Evolutionary conservation across 2,113 vertebrate species (phyloP).

Genomic region (Cyprinodon tularosa): DNA sequence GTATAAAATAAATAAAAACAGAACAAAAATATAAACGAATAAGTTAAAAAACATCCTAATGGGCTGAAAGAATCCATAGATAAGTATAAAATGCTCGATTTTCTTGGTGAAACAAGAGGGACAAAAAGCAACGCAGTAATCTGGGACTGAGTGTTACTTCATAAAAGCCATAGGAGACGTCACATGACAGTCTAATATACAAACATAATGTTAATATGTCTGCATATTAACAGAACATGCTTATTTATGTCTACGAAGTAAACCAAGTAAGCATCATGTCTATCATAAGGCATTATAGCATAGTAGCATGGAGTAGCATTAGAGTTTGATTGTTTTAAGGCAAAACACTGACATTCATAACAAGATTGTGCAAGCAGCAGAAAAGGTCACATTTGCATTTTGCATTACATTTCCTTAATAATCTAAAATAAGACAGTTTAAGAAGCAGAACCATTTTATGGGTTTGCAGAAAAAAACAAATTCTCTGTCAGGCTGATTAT

Average conservation of each 20-base stretch:
- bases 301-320: too few species aligned
- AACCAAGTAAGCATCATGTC: background rate
- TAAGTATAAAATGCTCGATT: conserved; percentile 12
- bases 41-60: background rate
- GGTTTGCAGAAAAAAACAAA: background rate
- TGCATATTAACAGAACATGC: background rate
- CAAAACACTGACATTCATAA: too few species aligned
- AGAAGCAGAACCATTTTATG: background rate
- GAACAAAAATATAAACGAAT: background rate
- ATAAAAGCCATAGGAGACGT: background rate
- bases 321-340: too few species aligned
- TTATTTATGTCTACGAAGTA: background rate
- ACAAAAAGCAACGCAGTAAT: background rate
- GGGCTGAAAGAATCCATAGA: background rate
- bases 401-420: background rate
- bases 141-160: background rate
- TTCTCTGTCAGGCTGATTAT: background rate
- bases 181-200: background rate
- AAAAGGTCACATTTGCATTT: too few species aligned
- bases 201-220: background rate
- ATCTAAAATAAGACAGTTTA: background rate
- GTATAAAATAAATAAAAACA: background rate
- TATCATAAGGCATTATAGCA: background rate
- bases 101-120: background rate
- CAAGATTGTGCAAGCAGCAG: too few species aligned